These are phyloP conservation scores for Caenorhabditis sp. DNA, from an alignment of 2,888 invertebrate species.

Conservation along the genomic window DNA sequence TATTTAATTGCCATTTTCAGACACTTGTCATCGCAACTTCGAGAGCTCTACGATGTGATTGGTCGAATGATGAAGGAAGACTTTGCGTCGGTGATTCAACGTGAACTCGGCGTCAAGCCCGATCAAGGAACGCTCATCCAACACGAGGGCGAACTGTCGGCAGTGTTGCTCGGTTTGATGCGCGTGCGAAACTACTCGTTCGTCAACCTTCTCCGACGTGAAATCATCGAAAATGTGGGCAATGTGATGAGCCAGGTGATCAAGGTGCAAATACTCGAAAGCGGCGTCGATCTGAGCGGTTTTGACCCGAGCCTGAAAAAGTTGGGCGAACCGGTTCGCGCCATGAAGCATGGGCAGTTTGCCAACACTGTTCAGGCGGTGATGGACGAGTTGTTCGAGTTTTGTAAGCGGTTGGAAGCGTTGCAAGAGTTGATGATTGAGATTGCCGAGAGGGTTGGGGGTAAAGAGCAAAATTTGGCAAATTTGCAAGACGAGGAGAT, in stretches of 20 bases:
- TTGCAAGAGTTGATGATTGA: constrained; percentile 50
- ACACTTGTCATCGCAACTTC: constrained; percentile 91
- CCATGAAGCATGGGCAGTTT: constrained; percentile 79
- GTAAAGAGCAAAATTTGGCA: constrained; percentile 14
- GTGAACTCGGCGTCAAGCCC: constrained; percentile 79
- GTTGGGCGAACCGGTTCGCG: constrained; percentile 77
- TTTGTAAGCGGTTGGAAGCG: constrained; percentile 79
- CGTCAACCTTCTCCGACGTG: constrained; percentile 79
- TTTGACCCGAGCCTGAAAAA: constrained; percentile 68
- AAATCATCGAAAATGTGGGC: constrained; percentile 76
- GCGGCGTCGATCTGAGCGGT: constrained; percentile 54
- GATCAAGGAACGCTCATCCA: constrained; percentile 71
- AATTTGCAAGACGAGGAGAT: constrained; percentile 19
- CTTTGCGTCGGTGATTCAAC: constrained; percentile 87
- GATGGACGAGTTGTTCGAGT: constrained; percentile 77
- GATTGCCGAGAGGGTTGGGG: constrained; percentile 28
- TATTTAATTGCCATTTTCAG: no score
- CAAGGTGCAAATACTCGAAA: constrained; percentile 52
- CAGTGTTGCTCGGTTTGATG: constrained; percentile 88
- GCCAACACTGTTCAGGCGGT: constrained; percentile 78
- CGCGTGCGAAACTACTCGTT: constrained; percentile 87
- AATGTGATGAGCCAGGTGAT: constrained; percentile 63
- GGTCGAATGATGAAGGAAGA: constrained; percentile 96
- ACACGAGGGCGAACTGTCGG: constrained; percentile 80
- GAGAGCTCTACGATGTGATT: constrained; percentile 92